Base-by-base conservation (phyloP, 1,140 invertebrate species). In the Cyclina sinensis region DNA sequence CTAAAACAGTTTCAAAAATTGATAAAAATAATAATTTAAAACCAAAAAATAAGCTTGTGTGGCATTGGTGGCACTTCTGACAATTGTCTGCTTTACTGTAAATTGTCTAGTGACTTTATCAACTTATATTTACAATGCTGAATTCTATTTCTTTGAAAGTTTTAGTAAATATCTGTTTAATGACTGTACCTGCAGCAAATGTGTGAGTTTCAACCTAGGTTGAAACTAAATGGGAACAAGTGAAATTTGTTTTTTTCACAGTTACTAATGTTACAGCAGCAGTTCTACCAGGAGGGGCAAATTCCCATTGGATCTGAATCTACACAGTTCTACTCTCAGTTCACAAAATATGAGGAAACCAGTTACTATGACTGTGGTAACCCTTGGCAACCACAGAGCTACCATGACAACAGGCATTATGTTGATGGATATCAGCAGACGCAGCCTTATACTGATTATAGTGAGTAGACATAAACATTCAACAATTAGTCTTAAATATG, bases 211-310 rank as follows among this genome's bases (percentile, higher is more conserved):
- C n/a, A n/a, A n/a, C 43, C 4, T 43, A 43, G 43, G 14, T 14
- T 43, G 43, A 43, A 43, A 43, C 43, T 43, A 43, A 14, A 1
- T 3, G 27, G 57, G 57, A 62, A 18, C 18, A 24, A 62, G 57
- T 9, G 24, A 27, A 24, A n/a, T 62, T 62, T 65, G 59, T 65
- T 80, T 32, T 30, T 81, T 62, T 87, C 78, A 46, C 68, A 88
- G 80, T 39, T 88, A 39, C 89, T 94, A 78, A 91, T 93, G 90
- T 84, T 92, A 57, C 93, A 92, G 73, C 93, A 93, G 86, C 93
- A 93, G 76, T 46, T 92, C 14, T 94, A 92, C 82, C 92, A 93
- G 79, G 92, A 94, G 48, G 85, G 84, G 32, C 91, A 92, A 39
- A 24, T 89, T 68, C 80, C 88, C 39, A 70, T 76, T 39, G 30